Conservation (phyloP, 1,140 invertebrate species). For the Trissolcus basalis region DNA sequence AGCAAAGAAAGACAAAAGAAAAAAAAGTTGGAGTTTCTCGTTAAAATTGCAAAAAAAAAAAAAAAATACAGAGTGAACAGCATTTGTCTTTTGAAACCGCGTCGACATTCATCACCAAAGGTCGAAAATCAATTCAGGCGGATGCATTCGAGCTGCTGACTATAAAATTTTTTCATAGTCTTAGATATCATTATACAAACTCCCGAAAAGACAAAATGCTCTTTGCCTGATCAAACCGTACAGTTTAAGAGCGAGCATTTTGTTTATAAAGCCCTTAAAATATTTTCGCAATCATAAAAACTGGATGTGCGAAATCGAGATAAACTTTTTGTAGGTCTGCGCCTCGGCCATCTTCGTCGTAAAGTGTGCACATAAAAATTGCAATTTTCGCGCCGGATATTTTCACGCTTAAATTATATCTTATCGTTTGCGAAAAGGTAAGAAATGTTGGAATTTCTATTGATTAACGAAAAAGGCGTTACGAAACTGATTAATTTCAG, state of each 20-base stretch:
- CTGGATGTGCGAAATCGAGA: too few species aligned
- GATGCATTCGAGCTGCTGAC: conserved; percentile 15
- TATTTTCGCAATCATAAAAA: too few species aligned
- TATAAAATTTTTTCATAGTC: conserved; percentile 43
- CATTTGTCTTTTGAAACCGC: conserved; percentile 46
- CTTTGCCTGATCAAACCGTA: too few species aligned
- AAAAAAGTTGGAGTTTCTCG: conserved; percentile 20
- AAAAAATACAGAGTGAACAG: conserved; percentile 49
- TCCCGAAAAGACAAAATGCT: too few species aligned
- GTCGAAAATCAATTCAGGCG: conserved; percentile 30
- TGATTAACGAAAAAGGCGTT: background rate
- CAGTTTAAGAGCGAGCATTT: too few species aligned
- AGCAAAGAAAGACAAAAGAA: conserved; percentile 32
- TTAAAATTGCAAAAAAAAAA: conserved; percentile 51
- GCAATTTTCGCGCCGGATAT: too few species aligned
- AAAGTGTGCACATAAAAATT: too few species aligned
- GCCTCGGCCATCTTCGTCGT: too few species aligned
- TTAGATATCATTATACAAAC: conserved; percentile 7
- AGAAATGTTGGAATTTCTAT: background rate
- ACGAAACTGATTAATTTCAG: conserved; percentile 23
- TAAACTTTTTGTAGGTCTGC: too few species aligned
- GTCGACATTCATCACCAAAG: conserved; percentile 22
- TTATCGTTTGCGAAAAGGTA: background rate
- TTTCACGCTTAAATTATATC: too few species aligned
- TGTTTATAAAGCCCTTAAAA: too few species aligned